These are phyloP conservation scores for Drosophila busckii DNA, from an alignment of 1,140 invertebrate genomes.

Conservation along the genomic window DNA sequence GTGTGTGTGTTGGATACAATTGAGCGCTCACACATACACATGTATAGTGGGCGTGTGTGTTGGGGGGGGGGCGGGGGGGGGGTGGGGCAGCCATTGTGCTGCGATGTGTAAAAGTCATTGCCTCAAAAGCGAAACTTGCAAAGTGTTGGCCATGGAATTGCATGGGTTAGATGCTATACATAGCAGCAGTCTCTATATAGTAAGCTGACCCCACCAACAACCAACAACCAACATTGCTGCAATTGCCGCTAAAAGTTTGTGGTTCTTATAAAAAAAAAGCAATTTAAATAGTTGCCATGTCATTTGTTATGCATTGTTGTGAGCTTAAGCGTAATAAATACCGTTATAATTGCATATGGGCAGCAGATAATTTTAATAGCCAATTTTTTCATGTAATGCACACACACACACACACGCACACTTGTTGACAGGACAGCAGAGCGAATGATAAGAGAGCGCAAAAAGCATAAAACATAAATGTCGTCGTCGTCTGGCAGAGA, in stretches of 20 bases:
- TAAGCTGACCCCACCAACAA: constrained; percentile 32
- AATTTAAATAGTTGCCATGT: constrained; percentile 11
- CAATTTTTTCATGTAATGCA: constrained; percentile 38
- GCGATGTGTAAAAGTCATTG: constrained; percentile 74
- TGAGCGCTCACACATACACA: constrained; percentile 23
- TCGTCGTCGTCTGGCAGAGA: too few species aligned
- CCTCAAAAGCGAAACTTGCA: constrained; percentile 47
- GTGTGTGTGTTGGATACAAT: constrained; percentile 19
- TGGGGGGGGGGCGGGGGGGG: neutral
- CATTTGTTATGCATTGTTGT: constrained; percentile 10
- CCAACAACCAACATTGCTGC: constrained; percentile 4
- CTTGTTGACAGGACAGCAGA: neutral
- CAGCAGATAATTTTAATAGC: constrained; percentile 50
- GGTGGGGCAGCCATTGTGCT: constrained; percentile 49
- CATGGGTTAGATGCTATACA: constrained; percentile 29
- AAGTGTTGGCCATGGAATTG: constrained; percentile 57
- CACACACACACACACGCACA: neutral
- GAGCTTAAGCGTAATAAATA: constrained; percentile 33
- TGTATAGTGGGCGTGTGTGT: neutral
- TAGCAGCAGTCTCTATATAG: constrained; percentile 3
- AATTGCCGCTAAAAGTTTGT: constrained; percentile 10
- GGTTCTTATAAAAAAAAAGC: too few species aligned
- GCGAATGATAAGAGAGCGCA: neutral
- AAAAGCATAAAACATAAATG: neutral
- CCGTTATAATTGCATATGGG: constrained; percentile 44